Base-by-base conservation (phyloP, 2,888 invertebrate species). In the Lasioglossum zephyrum region DNA sequence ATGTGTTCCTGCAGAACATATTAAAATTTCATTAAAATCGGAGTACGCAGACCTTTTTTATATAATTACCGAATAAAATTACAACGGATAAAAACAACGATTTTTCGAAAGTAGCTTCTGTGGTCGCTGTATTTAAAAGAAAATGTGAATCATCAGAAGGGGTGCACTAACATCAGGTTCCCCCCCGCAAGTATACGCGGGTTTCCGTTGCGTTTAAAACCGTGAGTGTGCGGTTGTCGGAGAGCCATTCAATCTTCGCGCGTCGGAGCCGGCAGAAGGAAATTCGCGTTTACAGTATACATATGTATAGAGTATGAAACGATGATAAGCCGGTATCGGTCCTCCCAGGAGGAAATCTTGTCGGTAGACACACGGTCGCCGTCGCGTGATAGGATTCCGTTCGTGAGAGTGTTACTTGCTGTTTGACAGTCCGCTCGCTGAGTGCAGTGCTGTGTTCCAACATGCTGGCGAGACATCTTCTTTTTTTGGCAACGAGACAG, bases 381-480 rank as follows among this genome's bases (percentile, higher is more conserved):
- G 84, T 69, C 79, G 73, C 36, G 36, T 69, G 81, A 83, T 90
- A 88, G 79, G 77, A 87, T 77, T 82, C 73, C 81, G 70, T 84
- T 78, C 53, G 82, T 88, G 85, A 80, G 74, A 72, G 72, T 79
- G 77, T 31, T 78, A 73, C 74, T 73, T 72, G 66, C 76, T 47
- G 36, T 80, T 85, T 86, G 85, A 80, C 86, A 88, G 80, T 82
- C 39, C 60, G 39, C 66, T 69, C 60, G 22, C 41, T 18, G 81
- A 41, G 60, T 82, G 74, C 81, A 73, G 69, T 36, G 66, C 69
- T 79, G 60, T 39, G 81, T 72, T 78, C 79, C 87, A 84, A 83
- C 89, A 95, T 95, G 95, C 81, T 95, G 93, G 95, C 95, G 82
- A 94, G 94, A 89, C 94, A 95, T 90, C 92, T 95, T 26, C 92